A percentile compares a stretch with the other conserved stretches of the same genome.
Conservation (phyloP, 1,140 invertebrate species). For the Andrena cerasifolii region DNA sequence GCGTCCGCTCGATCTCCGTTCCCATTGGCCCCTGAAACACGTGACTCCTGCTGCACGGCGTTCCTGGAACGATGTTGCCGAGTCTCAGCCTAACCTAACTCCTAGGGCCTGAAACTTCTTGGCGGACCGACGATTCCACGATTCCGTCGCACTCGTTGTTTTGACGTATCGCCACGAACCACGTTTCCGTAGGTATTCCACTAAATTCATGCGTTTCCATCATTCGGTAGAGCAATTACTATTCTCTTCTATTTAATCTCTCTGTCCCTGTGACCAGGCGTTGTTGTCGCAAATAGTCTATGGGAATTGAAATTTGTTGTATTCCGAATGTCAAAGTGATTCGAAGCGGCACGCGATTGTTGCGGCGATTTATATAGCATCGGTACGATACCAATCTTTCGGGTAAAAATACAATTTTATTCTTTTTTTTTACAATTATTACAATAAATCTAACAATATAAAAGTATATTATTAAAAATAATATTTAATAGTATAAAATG, state of each 20-base stretch:
- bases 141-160: background rate
- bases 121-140: background rate
- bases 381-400: background rate
- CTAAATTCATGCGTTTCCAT: background rate
- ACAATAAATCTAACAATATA: conserved; percentile 74
- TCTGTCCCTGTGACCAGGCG: background rate
- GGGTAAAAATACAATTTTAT: conserved; percentile 53
- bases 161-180: background rate
- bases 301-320: background rate
- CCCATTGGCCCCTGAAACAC: conserved; percentile 67
- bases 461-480: conserved; percentile 77
- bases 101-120: background rate
- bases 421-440: conserved; percentile 72
- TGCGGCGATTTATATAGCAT: background rate
- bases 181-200: conserved; percentile 7
- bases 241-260: too few species aligned
- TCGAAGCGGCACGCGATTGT: background rate
- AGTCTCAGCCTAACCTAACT: conserved; percentile 38
- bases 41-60: conserved; percentile 58
- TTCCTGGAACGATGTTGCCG: conserved; percentile 51
- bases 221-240: background rate
- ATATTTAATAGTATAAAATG: conserved; percentile 76
- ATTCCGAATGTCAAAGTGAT: background rate
- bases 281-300: background rate
- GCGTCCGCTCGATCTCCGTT: conserved; percentile 52